These are phyloP conservation scores for Agonum fuliginosum DNA, from an alignment of 2,888 invertebrate species.

Conservation along the genomic window DNA sequence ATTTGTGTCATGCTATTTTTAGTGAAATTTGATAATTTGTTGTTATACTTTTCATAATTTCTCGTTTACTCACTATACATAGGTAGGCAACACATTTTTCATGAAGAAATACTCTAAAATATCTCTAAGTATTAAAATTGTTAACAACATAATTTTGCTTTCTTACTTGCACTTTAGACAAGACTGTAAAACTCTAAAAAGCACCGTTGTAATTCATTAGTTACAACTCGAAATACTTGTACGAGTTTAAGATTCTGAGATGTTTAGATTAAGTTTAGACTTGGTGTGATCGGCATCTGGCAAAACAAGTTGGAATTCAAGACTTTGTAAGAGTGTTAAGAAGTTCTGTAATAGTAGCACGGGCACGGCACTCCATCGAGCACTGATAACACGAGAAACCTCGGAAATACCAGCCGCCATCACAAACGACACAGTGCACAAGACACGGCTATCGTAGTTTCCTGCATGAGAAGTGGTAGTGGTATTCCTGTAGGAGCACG, in stretches of 20 bases:
- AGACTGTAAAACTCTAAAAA: no score
- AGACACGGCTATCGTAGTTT: constrained; percentile 6
- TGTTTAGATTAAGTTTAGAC: constrained; percentile 38
- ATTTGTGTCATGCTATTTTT: no score
- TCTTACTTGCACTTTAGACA: no score
- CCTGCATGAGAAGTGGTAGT: neutral
- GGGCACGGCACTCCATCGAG: neutral
- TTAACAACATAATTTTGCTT: no score
- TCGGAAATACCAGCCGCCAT: neutral
- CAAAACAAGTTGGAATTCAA: neutral
- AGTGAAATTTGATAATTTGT: no score
- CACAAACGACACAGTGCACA: neutral
- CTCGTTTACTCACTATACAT: no score
- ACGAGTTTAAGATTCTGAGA: constrained; percentile 7
- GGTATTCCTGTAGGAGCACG: neutral
- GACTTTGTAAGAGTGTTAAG: constrained; percentile 34
- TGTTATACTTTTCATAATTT: no score
- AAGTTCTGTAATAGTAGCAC: constrained; percentile 2
- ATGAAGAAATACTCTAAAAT: no score
- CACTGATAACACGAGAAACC: constrained; percentile 10
- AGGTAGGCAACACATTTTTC: no score
- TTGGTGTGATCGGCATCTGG: constrained; percentile 34
- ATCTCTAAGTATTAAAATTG: no score
- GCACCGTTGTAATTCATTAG: no score
- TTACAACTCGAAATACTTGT: neutral